A percentile compares a stretch with the other conserved stretches of the same genome.
Evolutionary conservation across 1,140 invertebrate species (phyloP).

Genomic region (roundworm (Caenorhabditis elegans)): WBcel235 BX284606.5:15705001-15705500

Average conservation of each 20-base stretch:
- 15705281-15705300: slow-evolving; percentile 6
- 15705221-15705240: neutral
- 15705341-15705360: too few relatives aligned
- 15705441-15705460: too few relatives aligned
- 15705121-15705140: neutral
- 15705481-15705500: too few relatives aligned
- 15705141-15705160: slow-evolving; percentile 13
- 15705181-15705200: too few relatives aligned
- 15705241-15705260: neutral
- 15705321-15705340: too few relatives aligned
- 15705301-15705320: too few relatives aligned
- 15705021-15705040: neutral
- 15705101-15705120: neutral
- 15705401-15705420: too few relatives aligned
- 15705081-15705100: too few relatives aligned
- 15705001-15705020: neutral
- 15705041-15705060: neutral
- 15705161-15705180: slow-evolving; percentile 1
- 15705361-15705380: too few relatives aligned
- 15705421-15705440: too few relatives aligned
- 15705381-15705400: too few relatives aligned
- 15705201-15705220: neutral
- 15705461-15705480: too few relatives aligned
- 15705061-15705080: neutral
- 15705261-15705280: neutral